phyloP scores from a whole-genome alignment of 2,113 vertebrate species.

The Dolichallabes microphthalmus region DNA sequence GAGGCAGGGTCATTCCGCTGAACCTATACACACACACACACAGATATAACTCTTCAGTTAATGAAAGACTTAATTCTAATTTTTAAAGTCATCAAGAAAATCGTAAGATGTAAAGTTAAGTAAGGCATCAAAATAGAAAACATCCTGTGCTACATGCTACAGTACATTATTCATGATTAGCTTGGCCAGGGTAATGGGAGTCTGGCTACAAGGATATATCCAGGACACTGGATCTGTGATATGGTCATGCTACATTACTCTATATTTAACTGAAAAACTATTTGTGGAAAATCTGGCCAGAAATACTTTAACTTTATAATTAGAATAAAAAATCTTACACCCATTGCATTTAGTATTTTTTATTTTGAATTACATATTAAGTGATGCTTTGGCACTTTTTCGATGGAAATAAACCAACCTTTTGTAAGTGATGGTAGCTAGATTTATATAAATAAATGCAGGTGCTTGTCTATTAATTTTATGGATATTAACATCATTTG shows the following conservation, averaged over 20 bases:
- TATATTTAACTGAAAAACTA: neutral
- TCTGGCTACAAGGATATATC: neutral
- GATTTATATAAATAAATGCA: neutral
- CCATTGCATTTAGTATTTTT: neutral
- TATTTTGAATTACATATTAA: neutral
- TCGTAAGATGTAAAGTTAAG: too few relatives aligned
- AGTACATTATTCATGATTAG: neutral
- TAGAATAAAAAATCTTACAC: too few relatives aligned
- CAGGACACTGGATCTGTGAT: neutral
- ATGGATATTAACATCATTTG: too few relatives aligned
- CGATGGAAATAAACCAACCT: neutral
- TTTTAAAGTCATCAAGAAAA: neutral
- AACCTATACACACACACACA: slow-evolving; percentile 63
- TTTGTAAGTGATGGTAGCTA: neutral
- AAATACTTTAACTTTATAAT: neutral
- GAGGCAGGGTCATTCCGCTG: slow-evolving; percentile 75
- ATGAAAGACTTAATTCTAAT: neutral
- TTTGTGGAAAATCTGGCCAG: neutral
- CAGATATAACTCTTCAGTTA: neutral
- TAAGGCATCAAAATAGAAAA: neutral
- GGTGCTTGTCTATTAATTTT: too few relatives aligned
- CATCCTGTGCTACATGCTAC: neutral
- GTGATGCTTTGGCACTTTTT: neutral
- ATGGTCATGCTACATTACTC: neutral
- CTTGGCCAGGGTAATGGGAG: neutral